Base-by-base conservation (phyloP, 2,797 vertebrate species). In the Perodicticus potto region DNA sequence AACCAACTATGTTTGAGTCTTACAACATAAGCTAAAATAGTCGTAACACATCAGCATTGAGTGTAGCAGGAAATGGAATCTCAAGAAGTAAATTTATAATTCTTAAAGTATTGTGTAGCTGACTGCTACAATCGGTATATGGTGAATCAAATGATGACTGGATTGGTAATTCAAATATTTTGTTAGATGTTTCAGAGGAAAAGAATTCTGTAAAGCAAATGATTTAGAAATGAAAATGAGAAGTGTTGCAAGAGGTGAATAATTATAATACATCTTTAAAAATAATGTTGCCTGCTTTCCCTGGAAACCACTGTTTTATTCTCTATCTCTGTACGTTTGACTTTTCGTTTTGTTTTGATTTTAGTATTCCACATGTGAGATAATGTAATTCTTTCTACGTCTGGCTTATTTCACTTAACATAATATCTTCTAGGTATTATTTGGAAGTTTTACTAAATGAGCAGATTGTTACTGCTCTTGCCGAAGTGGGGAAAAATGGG, bases 201-300 rank as follows among this genome's bases (percentile, higher is more conserved):
- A 70, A 67, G 49, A 59, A 77, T 81, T 81, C 25, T 91, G 10
- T 82, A 77, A 86, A 91, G 40, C 57, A 70, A 84, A 61, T 87
- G 16, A 77, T 78, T 89, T 93, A 86, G 72, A 89, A 91, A 74
- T 96, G 76, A 83, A 95, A 93, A 72, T 81, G 34, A 84, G 59
- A 88, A 59, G 1, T 76, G 20, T 90, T 70, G 53, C 55, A 93
- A 76, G 49, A 70, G 63, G n/a, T 59, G 25, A 93, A 45, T 83
- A 37, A 7, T 77, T 84, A 11, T 88, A 83, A 86, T 82, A 86
- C 37, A 65, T 73, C 59, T 78, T 89, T 69, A 53, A 87, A 95
- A 57, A 63, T 59, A 43, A 69, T 34, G 10, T 92, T 84, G 40
- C 43, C 34, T 32, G 25, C 13, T 10, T 27, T 55, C n/a, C 14